Evolutionary conservation across 1,140 invertebrate genomes (phyloP).

Genomic region (Heliconius melpomene): DNA sequence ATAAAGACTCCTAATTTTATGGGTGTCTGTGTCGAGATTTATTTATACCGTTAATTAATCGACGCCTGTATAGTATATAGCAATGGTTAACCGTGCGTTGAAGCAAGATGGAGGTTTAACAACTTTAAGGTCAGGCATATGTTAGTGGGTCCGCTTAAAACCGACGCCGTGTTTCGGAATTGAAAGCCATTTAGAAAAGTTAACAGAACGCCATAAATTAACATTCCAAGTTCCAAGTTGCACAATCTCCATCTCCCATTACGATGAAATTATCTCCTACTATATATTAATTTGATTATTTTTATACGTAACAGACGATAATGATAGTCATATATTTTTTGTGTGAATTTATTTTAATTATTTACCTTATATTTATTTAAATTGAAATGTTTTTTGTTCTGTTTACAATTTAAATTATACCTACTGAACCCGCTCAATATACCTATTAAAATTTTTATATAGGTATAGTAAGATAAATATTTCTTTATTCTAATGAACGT

Average conservation of each 20-base stretch:
- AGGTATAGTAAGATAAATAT: too few relatives aligned
- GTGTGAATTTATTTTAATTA: background rate
- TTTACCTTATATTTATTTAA: background rate
- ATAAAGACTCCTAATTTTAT: constrained; percentile 43
- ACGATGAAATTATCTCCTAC: constrained; percentile 50
- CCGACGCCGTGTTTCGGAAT: constrained; percentile 55
- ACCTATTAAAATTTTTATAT: too few relatives aligned
- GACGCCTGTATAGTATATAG: constrained; percentile 34
- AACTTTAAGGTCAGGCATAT: constrained; percentile 38
- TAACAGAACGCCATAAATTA: constrained; percentile 73
- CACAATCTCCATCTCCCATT: constrained; percentile 53
- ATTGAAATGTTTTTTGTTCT: too few relatives aligned
- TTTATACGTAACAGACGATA: constrained; percentile 21
- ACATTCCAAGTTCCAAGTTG: constrained; percentile 60
- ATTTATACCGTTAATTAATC: constrained; percentile 46
- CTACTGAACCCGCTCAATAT: too few relatives aligned
- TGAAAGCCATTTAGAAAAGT: constrained; percentile 65
- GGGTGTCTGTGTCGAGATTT: constrained; percentile 30
- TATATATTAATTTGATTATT: constrained; percentile 41
- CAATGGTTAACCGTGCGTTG: constrained; percentile 34
- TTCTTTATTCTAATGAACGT: too few relatives aligned
- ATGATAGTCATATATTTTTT: constrained; percentile 20
- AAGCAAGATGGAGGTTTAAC: constrained; percentile 35
- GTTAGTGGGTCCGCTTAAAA: constrained; percentile 40
- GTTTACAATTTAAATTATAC: too few relatives aligned